These are phyloP conservation scores for Uloborus plumipes DNA, from an alignment of 2,888 invertebrate species.

Conservation along the genomic window DNA sequence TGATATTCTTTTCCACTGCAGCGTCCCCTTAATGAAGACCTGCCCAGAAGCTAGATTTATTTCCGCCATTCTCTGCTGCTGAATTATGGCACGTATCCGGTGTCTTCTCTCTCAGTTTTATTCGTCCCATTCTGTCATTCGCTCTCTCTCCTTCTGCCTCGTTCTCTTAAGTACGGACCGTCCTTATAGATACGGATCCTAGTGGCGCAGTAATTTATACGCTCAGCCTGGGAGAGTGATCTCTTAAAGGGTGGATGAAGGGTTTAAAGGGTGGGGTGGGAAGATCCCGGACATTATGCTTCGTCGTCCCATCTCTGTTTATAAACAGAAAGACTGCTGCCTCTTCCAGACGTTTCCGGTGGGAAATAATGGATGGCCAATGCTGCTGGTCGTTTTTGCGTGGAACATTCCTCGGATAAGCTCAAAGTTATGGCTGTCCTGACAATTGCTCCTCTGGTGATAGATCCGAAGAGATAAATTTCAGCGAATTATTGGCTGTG, in stretches of 20 bases:
- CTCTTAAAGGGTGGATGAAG: slow-evolving; percentile 35
- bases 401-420: not conserved
- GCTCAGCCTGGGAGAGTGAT: slow-evolving; percentile 48
- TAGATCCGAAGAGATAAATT: too few relatives aligned
- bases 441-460: too few relatives aligned
- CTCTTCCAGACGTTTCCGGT: not conserved
- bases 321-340: slow-evolving; percentile 17
- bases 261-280: too few relatives aligned
- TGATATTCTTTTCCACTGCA: too few relatives aligned
- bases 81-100: slow-evolving; percentile 64
- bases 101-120: slow-evolving; percentile 46
- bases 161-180: slow-evolving; percentile 24
- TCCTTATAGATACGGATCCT: slow-evolving; percentile 9
- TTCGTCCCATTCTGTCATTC: slow-evolving; percentile 27
- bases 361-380: not conserved
- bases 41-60: slow-evolving; percentile 63
- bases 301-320: slow-evolving; percentile 23
- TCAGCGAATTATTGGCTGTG: too few relatives aligned
- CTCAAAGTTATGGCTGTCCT: too few relatives aligned
- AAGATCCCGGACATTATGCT: too few relatives aligned
- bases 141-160: slow-evolving; percentile 38
- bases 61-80: slow-evolving; percentile 56
- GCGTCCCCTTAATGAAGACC: slow-evolving; percentile 54
- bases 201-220: slow-evolving; percentile 44
- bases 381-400: not conserved